phyloP scores from a whole-genome alignment of 2,797 vertebrate genomes.

The Lithobates sylvaticus region DNA sequence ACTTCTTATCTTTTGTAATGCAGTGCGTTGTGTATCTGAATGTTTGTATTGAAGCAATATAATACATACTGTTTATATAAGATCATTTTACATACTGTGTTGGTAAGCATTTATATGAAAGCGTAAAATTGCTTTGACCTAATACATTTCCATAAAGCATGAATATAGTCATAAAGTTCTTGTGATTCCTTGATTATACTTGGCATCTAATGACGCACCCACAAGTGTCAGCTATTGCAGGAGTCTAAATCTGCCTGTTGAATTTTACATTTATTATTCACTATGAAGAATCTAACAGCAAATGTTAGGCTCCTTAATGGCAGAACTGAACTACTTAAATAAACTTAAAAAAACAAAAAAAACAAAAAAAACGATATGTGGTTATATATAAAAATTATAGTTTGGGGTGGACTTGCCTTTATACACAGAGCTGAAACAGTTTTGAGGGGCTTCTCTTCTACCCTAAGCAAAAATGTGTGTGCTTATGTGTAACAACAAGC shows the following conservation, averaged over 20 bases:
- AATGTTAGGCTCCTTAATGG: not conserved
- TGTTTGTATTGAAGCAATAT: too few relatives aligned
- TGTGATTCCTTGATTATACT: not conserved
- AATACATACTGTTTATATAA: too few relatives aligned
- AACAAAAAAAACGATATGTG: too few relatives aligned
- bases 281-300: not conserved
- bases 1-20: too few relatives aligned
- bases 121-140: not conserved
- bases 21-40: too few relatives aligned
- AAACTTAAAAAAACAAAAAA: too few relatives aligned
- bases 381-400: too few relatives aligned
- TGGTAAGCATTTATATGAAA: not conserved
- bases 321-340: too few relatives aligned
- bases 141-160: not conserved
- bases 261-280: not conserved
- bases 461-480: not conserved
- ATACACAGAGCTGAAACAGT: not conserved
- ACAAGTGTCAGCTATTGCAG: not conserved
- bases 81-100: too few relatives aligned
- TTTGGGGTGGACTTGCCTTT: too few relatives aligned
- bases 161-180: not conserved
- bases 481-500: too few relatives aligned
- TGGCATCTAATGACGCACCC: not conserved
- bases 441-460: not conserved
- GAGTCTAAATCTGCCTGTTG: not conserved